Conservation (phyloP, 2,797 vertebrate species). For the Diceros bicornis region DNA sequence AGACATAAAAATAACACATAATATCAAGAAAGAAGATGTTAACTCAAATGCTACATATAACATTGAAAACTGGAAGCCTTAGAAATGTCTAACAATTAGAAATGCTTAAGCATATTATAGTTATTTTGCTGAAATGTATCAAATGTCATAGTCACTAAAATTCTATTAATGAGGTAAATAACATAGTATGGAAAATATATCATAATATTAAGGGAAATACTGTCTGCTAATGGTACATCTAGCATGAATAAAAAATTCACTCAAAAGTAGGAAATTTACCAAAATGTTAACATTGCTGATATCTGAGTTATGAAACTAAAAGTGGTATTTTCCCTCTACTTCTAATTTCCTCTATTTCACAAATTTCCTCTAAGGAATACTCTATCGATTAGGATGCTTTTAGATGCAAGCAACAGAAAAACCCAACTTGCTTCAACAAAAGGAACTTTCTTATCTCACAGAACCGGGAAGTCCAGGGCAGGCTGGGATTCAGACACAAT, state of each 20-base stretch:
- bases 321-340: background rate
- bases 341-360: background rate
- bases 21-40: background rate
- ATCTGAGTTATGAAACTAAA: background rate
- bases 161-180: background rate
- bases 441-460: background rate
- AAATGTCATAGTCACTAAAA: background rate
- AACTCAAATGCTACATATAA: background rate
- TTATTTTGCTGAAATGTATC: background rate
- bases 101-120: background rate
- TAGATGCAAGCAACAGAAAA: background rate
- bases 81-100: background rate
- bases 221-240: background rate
- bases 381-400: background rate
- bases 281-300: background rate
- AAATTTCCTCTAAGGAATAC: background rate
- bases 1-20: background rate
- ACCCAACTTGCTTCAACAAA: background rate
- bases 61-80: background rate
- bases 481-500: rapidly evolving
- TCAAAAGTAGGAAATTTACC: background rate
- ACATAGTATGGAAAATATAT: background rate
- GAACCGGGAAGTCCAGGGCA: background rate
- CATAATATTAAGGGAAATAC: background rate
- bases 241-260: background rate